Conservation (phyloP, 2,113 vertebrate species). For the Tyrannus savana region DNA sequence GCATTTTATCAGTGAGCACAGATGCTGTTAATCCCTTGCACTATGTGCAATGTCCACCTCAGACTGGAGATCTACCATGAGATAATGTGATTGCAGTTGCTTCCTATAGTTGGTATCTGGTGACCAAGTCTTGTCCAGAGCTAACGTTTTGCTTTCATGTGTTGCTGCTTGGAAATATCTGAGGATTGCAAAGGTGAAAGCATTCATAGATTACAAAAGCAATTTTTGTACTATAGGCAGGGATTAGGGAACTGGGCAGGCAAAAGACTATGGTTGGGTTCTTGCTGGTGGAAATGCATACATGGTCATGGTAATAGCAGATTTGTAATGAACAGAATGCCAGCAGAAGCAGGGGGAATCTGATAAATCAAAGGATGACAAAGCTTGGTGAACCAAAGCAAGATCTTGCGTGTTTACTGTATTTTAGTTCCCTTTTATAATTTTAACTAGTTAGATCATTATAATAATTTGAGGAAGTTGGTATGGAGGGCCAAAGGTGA, state of each 20-base stretch:
- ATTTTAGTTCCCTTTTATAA: slow-evolving; percentile 19
- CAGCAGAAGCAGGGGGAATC: background rate
- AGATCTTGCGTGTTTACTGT: background rate
- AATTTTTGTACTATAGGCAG: background rate
- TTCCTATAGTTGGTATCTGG: slow-evolving; percentile 22
- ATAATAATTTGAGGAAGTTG: slow-evolving; percentile 48
- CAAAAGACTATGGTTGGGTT: background rate
- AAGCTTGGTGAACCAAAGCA: background rate
- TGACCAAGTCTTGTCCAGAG: background rate
- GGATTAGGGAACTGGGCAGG: background rate
- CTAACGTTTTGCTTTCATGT: background rate
- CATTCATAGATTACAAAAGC: background rate
- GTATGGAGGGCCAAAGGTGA: background rate
- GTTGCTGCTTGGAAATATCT: background rate
- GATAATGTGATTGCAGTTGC: background rate
- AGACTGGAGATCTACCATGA: background rate
- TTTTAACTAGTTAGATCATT: background rate
- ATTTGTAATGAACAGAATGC: background rate
- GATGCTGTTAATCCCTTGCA: background rate
- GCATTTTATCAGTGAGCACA: background rate
- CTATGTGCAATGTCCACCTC: background rate
- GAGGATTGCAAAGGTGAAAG: slow-evolving; percentile 8
- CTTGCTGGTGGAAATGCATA: background rate
- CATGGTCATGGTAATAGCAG: background rate
- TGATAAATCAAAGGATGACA: background rate